A percentile compares a stretch with the other conserved stretches of the same genome.
These are phyloP conservation scores for Drosophila siamana DNA, from an alignment of 2,888 invertebrate genomes.

Conservation along the genomic window DNA sequence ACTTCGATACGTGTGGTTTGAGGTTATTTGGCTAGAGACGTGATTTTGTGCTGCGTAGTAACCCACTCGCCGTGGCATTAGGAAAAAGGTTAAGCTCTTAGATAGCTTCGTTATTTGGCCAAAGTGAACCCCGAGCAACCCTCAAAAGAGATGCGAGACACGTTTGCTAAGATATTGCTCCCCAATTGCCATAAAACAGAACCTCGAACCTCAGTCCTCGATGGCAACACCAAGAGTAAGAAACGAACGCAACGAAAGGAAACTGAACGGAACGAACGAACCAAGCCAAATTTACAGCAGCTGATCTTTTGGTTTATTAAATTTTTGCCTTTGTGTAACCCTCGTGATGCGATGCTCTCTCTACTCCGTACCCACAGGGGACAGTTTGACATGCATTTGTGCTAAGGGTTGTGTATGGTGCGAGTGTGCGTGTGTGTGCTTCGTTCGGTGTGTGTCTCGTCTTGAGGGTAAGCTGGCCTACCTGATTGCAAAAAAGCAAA, in stretches of 20 bases:
- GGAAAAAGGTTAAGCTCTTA: constrained; percentile 15
- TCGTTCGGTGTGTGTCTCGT: constrained; percentile 17
- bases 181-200: constrained; percentile 65
- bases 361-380: constrained; percentile 59
- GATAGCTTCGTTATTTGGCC: constrained; percentile 10
- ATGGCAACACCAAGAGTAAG: constrained; percentile 11
- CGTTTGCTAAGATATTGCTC: constrained; percentile 63
- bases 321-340: constrained; percentile 56
- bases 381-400: constrained; percentile 64
- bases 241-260: not conserved
- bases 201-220: constrained; percentile 22
- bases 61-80: constrained; percentile 9
- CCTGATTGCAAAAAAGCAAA: constrained; percentile 57
- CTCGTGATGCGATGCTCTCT: constrained; percentile 35
- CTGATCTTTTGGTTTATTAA: constrained; percentile 75
- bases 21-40: constrained; percentile 15
- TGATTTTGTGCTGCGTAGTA: constrained; percentile 7
- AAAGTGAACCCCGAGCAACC: constrained; percentile 43
- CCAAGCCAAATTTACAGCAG: constrained; percentile 63
- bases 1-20: constrained; percentile 1
- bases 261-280: not conserved
- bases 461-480: constrained; percentile 51
- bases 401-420: constrained; percentile 57
- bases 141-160: constrained; percentile 40
- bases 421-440: constrained; percentile 7